Percentiles rank a stretch among this genome's conserved stretches.
Conservation (phyloP, 2,797 vertebrate genomes). For the Anableps anableps region DNA sequence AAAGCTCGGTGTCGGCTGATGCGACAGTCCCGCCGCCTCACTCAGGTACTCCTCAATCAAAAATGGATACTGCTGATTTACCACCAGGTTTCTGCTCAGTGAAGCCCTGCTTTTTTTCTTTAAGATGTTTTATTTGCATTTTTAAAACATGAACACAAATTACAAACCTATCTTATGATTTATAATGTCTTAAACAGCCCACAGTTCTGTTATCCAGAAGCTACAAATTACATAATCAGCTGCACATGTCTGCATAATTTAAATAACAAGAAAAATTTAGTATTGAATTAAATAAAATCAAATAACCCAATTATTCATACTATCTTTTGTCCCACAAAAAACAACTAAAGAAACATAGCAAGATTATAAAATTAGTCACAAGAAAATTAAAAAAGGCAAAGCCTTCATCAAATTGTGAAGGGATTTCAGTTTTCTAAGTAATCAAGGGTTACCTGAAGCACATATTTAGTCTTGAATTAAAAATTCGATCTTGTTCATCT, state of each 20-base stretch:
- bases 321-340: not conserved
- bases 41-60: conserved; percentile 81
- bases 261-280: not conserved
- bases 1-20: conserved; percentile 91
- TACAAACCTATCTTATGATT: not conserved
- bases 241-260: not conserved
- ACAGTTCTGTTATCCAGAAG: not conserved
- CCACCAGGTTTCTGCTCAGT: not conserved
- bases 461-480: not conserved
- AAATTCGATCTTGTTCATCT: not conserved
- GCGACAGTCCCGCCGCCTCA: conserved; percentile 90
- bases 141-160: not conserved
- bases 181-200: not conserved
- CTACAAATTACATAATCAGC: not conserved
- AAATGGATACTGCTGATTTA: not conserved
- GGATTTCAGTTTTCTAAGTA: not conserved
- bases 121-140: not conserved
- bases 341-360: not conserved
- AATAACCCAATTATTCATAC: not conserved
- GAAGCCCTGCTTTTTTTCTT: too few relatives aligned
- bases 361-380: not conserved
- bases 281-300: not conserved
- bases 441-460: not conserved
- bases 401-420: not conserved
- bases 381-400: not conserved